phyloP scores from a whole-genome alignment of 2,113 vertebrate species.

The Solea senegalensis region DNA sequence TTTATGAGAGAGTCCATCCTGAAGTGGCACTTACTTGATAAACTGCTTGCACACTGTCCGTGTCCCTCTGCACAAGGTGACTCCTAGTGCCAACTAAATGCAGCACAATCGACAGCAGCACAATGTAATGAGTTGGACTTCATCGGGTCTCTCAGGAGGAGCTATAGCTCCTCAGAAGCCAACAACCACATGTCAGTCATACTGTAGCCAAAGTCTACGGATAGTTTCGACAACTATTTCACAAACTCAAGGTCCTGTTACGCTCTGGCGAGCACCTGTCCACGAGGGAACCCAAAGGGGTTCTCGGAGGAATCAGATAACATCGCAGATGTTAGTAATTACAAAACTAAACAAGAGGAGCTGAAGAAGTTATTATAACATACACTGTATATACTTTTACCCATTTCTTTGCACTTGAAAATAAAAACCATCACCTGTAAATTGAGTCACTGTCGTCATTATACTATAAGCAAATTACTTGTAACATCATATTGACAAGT shows the following conservation, averaged over 20 bases:
- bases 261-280: too few relatives aligned
- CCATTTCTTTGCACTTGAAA: too few relatives aligned
- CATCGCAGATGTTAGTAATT: too few relatives aligned
- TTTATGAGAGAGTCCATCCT: conserved; percentile 11
- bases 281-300: neutral
- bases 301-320: neutral
- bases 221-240: neutral
- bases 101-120: conserved; percentile 7
- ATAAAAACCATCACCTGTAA: too few relatives aligned
- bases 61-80: conserved; percentile 21
- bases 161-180: neutral
- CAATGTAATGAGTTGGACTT: conserved; percentile 5
- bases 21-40: neutral
- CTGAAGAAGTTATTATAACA: neutral
- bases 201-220: neutral
- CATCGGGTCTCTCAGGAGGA: conserved; percentile 5
- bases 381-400: too few relatives aligned
- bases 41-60: neutral
- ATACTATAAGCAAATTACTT: too few relatives aligned
- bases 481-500: too few relatives aligned
- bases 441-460: too few relatives aligned
- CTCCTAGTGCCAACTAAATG: neutral
- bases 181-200: conserved; percentile 7
- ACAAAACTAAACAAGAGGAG: too few relatives aligned
- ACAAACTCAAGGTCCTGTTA: neutral